Base-by-base conservation (phyloP, 2,797 vertebrate species). In the Natrix natrix region DNA sequence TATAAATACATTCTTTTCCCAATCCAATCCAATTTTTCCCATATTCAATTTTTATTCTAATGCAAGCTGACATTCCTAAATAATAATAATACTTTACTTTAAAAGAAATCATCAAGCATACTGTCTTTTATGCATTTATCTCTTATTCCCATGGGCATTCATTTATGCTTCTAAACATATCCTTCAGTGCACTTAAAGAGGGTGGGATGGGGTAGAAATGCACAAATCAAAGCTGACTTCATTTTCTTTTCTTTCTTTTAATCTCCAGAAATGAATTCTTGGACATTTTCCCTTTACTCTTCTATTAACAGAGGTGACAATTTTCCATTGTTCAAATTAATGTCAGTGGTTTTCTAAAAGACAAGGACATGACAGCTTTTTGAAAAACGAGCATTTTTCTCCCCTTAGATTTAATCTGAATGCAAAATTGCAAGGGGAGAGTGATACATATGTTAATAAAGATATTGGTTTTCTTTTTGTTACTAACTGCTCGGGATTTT, bases 61-160 rank as follows among this genome's bases (percentile, higher is more conserved):
- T 97, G 96, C 94, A 96, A 96, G 95, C 91, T 95, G 94, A 89
- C 86, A 91, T 92, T 91, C 92, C 22, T 60, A 92, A 69, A 54
- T 48, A 93, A 95, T 22, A 54, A 37, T 26, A 54, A 37, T 69
- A 91, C 94, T 95, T 95, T 92, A 28, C 91, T 96, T 91, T 69
- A 95, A 91, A 89, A 60, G 4, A 43, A 43, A 43, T 83, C 48
- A 28, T 93, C 90, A 94, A 74, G 66, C 59, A 78, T 54, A 28
- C 90, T 87, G n/a, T 93, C 89, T 94, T 92, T 74, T 92, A 7
- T 93, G 91, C 93, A 92, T 97, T 96, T 89, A 95, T 37, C 86
- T 93, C 56, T 92, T 89, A 92, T 88, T 86, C 93, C 74, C 61
- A 37, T 7, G 1, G 69, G 86, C 83, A 56, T 93, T 89, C 57